These are phyloP conservation scores for Arrhamphus sclerolepis DNA, from an alignment of 2,797 vertebrate species.

Conservation along the genomic window DNA sequence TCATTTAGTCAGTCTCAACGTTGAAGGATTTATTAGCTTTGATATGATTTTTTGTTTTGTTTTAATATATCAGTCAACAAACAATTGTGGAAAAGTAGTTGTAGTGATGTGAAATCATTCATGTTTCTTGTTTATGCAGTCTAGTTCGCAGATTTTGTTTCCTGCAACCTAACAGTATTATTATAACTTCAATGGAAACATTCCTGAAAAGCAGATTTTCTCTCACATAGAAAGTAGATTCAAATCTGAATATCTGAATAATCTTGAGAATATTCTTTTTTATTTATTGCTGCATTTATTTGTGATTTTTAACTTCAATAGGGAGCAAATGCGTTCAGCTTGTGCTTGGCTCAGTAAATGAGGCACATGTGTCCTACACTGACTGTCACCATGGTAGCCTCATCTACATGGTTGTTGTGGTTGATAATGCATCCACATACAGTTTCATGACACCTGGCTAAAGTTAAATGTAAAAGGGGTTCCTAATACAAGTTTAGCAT, in stretches of 20 bases:
- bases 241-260: slow-evolving; percentile 11
- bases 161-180: too few species aligned
- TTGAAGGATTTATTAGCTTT: slow-evolving; percentile 8
- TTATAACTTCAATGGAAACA: too few species aligned
- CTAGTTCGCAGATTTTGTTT: not conserved
- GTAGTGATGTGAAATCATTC: slow-evolving; percentile 3
- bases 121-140: slow-evolving; percentile 17
- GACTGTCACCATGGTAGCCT: slow-evolving; percentile 54
- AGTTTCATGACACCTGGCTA: slow-evolving; percentile 69
- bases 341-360: slow-evolving; percentile 54
- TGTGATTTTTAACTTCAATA: slow-evolving; percentile 30
- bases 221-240: slow-evolving; percentile 21
- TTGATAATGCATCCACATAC: slow-evolving; percentile 64
- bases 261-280: slow-evolving; percentile 26
- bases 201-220: not conserved
- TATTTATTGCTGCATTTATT: slow-evolving; percentile 18
- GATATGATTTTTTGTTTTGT: slow-evolving; percentile 34
- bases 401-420: slow-evolving; percentile 54
- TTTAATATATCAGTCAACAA: slow-evolving; percentile 18
- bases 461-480: slow-evolving; percentile 73
- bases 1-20: slow-evolving; percentile 55
- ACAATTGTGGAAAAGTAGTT: slow-evolving; percentile 12
- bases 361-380: slow-evolving; percentile 53
- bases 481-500: slow-evolving; percentile 50
- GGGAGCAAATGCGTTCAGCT: slow-evolving; percentile 48